phyloP scores from a whole-genome alignment of 2,797 vertebrate genomes.

The Clamator glandarius region DNA sequence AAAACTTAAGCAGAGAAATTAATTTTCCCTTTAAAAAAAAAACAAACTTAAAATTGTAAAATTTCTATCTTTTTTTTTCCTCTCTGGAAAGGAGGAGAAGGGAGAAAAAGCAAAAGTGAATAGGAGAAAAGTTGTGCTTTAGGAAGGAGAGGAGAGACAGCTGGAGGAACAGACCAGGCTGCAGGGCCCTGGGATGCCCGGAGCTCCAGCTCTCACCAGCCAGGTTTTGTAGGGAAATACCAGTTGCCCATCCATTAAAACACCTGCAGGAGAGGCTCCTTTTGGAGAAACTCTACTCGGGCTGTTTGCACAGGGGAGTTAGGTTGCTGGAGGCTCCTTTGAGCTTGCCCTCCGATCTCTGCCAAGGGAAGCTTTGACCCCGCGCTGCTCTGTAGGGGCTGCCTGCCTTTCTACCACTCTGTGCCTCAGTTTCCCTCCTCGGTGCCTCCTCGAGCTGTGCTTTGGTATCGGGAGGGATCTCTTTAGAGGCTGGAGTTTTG shows the following conservation, averaged over 20 bases:
- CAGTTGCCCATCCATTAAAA: background rate
- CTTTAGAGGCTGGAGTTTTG: background rate
- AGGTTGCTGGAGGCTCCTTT: background rate
- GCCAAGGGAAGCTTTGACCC: background rate
- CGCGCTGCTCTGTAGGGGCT: accelerated
- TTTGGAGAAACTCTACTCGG: background rate
- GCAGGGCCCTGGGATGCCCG: background rate
- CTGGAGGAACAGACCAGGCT: accelerated
- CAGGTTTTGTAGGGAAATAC: background rate
- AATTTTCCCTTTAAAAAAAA: background rate
- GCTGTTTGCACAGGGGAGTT: too few species aligned
- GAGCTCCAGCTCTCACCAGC: background rate
- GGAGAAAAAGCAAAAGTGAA: background rate
- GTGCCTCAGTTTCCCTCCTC: background rate
- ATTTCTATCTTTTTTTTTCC: background rate
- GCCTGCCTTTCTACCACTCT: background rate
- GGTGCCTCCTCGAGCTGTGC: accelerated
- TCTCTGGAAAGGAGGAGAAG: background rate
- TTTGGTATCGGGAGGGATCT: background rate
- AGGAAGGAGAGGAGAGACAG: background rate
- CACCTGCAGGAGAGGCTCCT: background rate
- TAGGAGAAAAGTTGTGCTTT: background rate
- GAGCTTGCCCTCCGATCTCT: accelerated
- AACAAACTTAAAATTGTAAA: background rate
- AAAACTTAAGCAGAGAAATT: background rate